Percentiles rank a stretch among this genome's conserved stretches.
phyloP scores from a whole-genome alignment of 2,797 vertebrate species.

The Anabas testudineus region DNA sequence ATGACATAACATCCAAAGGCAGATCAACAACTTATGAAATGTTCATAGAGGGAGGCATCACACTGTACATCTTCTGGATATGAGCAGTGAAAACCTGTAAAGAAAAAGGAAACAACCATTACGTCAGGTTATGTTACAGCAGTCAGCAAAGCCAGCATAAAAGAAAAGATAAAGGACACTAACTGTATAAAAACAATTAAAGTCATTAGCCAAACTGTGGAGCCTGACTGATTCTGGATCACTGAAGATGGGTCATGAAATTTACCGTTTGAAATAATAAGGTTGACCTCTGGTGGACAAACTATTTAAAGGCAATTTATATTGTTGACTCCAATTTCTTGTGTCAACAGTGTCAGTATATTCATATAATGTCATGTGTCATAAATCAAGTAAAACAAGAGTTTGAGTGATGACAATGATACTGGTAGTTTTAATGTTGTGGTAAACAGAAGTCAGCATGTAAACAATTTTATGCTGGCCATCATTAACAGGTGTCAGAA shows the following conservation, averaged over 20 bases:
- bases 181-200: neutral
- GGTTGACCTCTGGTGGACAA: slow-evolving; percentile 12
- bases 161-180: neutral
- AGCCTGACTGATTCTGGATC: neutral
- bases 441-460: too few relatives aligned
- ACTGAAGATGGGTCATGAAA: neutral
- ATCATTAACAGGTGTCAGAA: too few relatives aligned
- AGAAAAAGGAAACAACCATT: slow-evolving; percentile 49
- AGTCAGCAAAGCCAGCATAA: slow-evolving; percentile 46
- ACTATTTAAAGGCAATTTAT: neutral
- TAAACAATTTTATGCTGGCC: too few relatives aligned
- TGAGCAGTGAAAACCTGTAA: slow-evolving; percentile 56
- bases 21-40: slow-evolving; percentile 8
- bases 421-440: too few relatives aligned
- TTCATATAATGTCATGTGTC: too few relatives aligned
- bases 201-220: neutral
- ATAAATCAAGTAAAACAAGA: too few relatives aligned
- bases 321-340: neutral
- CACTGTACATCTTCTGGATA: slow-evolving; percentile 30
- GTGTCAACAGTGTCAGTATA: neutral
- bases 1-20: slow-evolving; percentile 39
- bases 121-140: slow-evolving; percentile 13
- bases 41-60: slow-evolving; percentile 30
- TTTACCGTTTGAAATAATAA: neutral
- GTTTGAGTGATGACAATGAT: too few relatives aligned